Base-by-base conservation (phyloP, 2,888 invertebrate species). In the Parnassius orleans region DNA sequence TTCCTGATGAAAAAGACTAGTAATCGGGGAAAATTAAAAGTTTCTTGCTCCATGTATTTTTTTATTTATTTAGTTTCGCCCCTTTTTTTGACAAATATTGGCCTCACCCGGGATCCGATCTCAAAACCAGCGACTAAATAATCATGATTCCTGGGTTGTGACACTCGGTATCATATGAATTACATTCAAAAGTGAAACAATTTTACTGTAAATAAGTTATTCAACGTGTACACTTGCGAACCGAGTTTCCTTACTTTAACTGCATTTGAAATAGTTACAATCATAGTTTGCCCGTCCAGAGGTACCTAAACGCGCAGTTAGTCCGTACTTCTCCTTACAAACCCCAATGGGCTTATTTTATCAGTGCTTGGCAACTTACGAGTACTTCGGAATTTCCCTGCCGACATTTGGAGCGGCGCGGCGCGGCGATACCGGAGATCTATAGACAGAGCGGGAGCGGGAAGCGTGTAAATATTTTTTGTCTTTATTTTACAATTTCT, bases 331-430 rank as follows among this genome's bases (percentile, higher is more conserved):
- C 67, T 63, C 65, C 69, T 73, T 65, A 77, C 76, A 80, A 81
- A 81, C 81, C 81, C 76, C 72, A 57, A 53, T 62, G 75, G 80
- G 73, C 77, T 79, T 80, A 82, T 81, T 80, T 81, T 83, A 83
- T 81, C 81, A 78, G 77, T 64, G 57, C 65, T 64, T 59, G 55
- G 48, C 62, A 60, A 64, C 64, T 66, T 63, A 33, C 33, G 33
- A 33, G 33, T 33, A 63, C 57, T 61, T 61, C 64, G 60, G 53
- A 65, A 66, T 69, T 66, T 63, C 64, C 65, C 53, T 66, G 64
- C 70, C 75, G 73, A 76, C 76, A 77, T 79, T 83, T 84, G 82
- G 77, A 68, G 73, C 74, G 67, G n/a, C n/a, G n/a, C n/a, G n/a
- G n/a, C n/a, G n/a, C n/a, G n/a, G 72, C 81, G 78, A 79, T 84